Evolutionary conservation across 2,888 invertebrate genomes (phyloP), one percentile per base, ranked within the genome.

Genomic region (Drosophila mimica): DNA sequence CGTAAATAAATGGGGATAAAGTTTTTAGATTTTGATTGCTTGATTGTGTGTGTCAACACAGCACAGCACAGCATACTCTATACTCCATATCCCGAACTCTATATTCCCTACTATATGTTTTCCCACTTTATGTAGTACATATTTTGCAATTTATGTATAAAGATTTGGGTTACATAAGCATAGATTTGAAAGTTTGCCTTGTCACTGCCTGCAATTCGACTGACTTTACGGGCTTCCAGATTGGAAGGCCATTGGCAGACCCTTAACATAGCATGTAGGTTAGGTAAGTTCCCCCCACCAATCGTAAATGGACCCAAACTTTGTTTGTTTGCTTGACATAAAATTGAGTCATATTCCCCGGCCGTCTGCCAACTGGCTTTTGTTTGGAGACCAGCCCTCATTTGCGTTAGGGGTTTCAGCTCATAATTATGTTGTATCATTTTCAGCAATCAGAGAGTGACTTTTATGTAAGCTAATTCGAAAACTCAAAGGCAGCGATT

Each of bases 11-110:
- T 83, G 56, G 88, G 85, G 60, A 81, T 83, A 89, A 88, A 88
- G 82, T 90, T 91, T 89, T 89, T 79, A 89, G 90, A 90, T 84
- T 89, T 85, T 91, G 90, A 89, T 88, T 88, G 91, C 91, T 89
- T 91, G 91, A 88, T 88, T 88, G 82, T 89, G 86, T 90, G 81
- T 88, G 88, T 81, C 88, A 89, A 90, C 88, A 79, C 72, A 62
- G 54, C 20, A 5, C 15, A 52, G 20, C 52, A 25, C 31, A 52
- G 31, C 31, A 36, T 53, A 52, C 20, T 52, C 52, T 52, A 52
- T 25, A 17, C 11, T n/a, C 28, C 30, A 28, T 38, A 51, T 36
- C 36, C 36, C 49, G 15, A 20, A 7, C 20, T 4, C 3, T 13
- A 15, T 11, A 20, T 11, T 20, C 46, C 46, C 1, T 3, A 25